Evolutionary conservation across 2,888 invertebrate species (phyloP), one percentile per base, ranked within the genome.

Genomic region (Lithophane socia): DNA sequence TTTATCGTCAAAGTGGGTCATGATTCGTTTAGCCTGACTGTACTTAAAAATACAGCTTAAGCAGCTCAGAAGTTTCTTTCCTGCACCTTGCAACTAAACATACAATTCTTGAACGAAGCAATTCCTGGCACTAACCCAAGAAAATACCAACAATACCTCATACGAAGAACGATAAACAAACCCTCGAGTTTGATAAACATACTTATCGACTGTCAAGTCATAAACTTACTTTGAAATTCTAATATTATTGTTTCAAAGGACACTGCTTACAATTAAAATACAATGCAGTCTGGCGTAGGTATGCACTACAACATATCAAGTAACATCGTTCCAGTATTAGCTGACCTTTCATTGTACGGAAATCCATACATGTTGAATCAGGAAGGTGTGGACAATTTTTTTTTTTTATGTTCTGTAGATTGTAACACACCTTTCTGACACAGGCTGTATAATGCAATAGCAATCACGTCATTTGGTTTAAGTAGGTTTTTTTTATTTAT

Each of bases 211-310:
- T 54, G 52, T 67, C 56, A 61, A 61, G 54, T 74, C 54, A 47
- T 58, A 63, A 47, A 63, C 10, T 75, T 67, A 85, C 77, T 73
- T 67, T 56, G 77, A 84, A 84, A 67, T 84, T 64, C 49, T 66
- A 73, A 84, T 81, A 64, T 73, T 77, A 81, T 85, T 83, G 82
- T 83, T 77, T 66, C 54, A 82, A 63, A 61, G 54, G 52, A 67
- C 63, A 69, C 58, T 58, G 58, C 9, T 18, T 47, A 24, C 73
- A 73, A 84, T 87, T 84, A 84, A 75, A 84, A 86, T 86, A 87
- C 88, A 87, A 86, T 86, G 75, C 79, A 24, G 63, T 29, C 54
- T 69, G 56, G 13, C 52, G 75, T 47, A 54, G n/a, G 24, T 47
- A 64, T 7, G 21, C 2, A 47, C 13, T 2, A 5, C n/a, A n/a